Base-by-base conservation (phyloP, 2,797 vertebrate species). In the Aphelocoma californica region DNA sequence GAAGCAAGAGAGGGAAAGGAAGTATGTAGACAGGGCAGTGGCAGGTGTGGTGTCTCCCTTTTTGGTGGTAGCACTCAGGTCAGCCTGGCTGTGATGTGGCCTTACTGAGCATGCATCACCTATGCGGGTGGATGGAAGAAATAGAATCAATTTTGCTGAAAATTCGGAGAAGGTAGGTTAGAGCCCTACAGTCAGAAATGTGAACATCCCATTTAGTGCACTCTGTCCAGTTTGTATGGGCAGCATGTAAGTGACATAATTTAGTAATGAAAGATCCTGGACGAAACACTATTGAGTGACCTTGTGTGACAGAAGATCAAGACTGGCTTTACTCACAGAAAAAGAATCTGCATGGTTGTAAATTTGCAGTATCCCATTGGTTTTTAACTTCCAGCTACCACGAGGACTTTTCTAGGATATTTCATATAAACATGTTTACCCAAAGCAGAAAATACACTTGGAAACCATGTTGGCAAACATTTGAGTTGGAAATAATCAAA, bases 401-500 rank as follows among this genome's bases (percentile, higher is more conserved):
- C 32, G 38, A 86, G 21, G 16, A 66, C 21, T 29, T 84, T 4
- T 45, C 31, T 11, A 48, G 20, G 26, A 44, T 56, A 48, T 45
- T 90, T 93, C n/a, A 53, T 67, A 29, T 23, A 71, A 86, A 44
- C 57, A 8, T 67, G 38, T 66, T 66, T 93, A 82, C 38, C 14
- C 38, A 19, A 87, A 85, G 18, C 40, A 83, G 31, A 75, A 88
- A 81, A 75, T 47, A 69, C 28, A 36, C 14, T 12, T 6, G 4
- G 5, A 78, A 88, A 15, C 28, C 10, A 9, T 42, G 38, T n/a
- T 91, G 91, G 62, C n/a, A 90, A 93, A 88, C n/a, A 42, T 92
- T 66, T 72, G 71, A 67, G n/a, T 77, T 85, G 81, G 78, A 93
- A 95, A 62, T 75, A 86, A 81, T 82, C 11, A 85, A 92, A 95